Base-by-base conservation (phyloP, 2,888 invertebrate species). In the Polydrusus cervinus region DNA sequence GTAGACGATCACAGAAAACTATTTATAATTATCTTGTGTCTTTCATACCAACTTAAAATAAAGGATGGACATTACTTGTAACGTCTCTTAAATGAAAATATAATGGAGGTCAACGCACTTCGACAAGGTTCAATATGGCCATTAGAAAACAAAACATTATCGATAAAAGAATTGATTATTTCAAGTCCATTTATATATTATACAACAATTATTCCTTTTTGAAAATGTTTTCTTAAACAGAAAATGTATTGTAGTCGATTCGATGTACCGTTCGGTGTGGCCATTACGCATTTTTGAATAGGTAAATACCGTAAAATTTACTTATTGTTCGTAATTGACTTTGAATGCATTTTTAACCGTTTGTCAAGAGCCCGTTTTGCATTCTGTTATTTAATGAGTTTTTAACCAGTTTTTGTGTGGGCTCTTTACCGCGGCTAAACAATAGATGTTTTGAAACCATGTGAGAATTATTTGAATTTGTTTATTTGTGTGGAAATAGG, bases 241-340 rank as follows among this genome's bases (percentile, higher is more conserved):
- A 71, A 53, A 40, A 53, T 18, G 51, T 53, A 51, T 45, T 71
- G 64, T 64, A 55, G 64, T 71, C 25, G 53, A 43, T 20, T 45
- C 11, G 43, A 55, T 20, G 64, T 71, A 71, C 71, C 62, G 71
- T 71, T 62, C 64, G 61, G 40, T 71, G 40, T 25, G 53, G 62
- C 40, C 62, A 53, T 71, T 64, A 64, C 64, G 53, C 71, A 64
- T 64, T 71, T 62, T 71, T 64, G 45, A 71, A 71, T 51, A 71
- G 38, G 38, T 51, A 61, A 70, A 51, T 70, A 70, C 69, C 69
- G 49, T 70, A 61, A 70, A 70, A 70, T 51, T 45, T 70, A 49
- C 61, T 49, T 40, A 70, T 70, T 70, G 69, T 70, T 70, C 49
- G 20, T 70, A 70, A 61, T 70, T 49, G 61, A 34, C 40, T 60